phyloP scores from a whole-genome alignment of 2,797 vertebrate genomes.

The Chelidonichthys spinosus region DNA sequence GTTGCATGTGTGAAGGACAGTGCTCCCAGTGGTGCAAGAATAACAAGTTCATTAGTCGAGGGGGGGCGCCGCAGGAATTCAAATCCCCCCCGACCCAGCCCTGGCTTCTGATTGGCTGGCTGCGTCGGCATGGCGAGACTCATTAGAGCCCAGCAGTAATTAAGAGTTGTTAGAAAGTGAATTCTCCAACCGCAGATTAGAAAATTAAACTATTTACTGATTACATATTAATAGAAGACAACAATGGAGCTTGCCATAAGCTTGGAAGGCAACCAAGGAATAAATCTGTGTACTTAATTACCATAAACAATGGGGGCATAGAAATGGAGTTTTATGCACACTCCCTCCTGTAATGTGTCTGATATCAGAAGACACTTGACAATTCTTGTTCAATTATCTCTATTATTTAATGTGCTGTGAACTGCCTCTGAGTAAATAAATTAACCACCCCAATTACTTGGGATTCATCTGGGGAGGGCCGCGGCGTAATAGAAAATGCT shows the following conservation, averaged over 20 bases:
- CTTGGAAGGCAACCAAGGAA: constrained; percentile 99
- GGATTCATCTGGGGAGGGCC: constrained; percentile 97
- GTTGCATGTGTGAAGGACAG: constrained; percentile 91
- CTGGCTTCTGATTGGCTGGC: constrained; percentile 91
- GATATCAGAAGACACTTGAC: constrained; percentile 99
- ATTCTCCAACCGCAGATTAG: constrained; percentile 99
- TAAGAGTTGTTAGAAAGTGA: constrained; percentile 99
- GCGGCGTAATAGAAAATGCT: constrained; percentile 91
- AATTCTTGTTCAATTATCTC: constrained; percentile 99
- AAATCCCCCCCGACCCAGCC: constrained; percentile 93
- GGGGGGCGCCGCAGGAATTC: constrained; percentile 93
- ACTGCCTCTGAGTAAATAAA: constrained; percentile 99
- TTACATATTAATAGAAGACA: constrained; percentile 99
- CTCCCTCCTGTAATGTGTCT: constrained; percentile 99
- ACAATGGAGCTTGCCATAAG: constrained; percentile 99
- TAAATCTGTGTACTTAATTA: constrained; percentile 99
- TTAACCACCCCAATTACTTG: constrained; percentile 99
- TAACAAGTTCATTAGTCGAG: constrained; percentile 99
- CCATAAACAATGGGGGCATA: constrained; percentile 99
- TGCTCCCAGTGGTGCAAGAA: constrained; percentile 95
- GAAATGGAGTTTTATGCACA: constrained; percentile 99
- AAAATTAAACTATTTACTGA: constrained; percentile 99
- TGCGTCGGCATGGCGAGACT: constrained; percentile 96
- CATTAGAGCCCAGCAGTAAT: constrained; percentile 99
- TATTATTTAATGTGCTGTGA: constrained; percentile 99